Conservation (phyloP, 2,113 vertebrate genomes). For the Eonycteris spelaea region DNA sequence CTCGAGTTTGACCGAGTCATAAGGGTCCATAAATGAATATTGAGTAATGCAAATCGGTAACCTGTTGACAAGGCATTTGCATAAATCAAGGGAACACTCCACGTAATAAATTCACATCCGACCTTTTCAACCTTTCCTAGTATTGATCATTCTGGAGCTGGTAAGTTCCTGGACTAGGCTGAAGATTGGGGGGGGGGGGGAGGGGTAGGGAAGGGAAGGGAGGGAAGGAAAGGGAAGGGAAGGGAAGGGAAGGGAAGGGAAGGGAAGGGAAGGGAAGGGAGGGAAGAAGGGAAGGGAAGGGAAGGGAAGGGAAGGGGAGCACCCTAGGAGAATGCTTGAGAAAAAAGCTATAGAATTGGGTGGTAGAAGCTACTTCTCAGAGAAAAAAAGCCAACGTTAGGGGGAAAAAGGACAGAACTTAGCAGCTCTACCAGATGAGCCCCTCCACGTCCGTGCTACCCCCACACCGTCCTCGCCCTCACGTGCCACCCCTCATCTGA, state of each 20-base stretch:
- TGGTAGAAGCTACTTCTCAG: neutral
- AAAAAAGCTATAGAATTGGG: neutral
- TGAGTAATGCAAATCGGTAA: constrained; percentile 32
- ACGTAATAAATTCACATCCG: constrained; percentile 22
- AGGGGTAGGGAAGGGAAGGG: too few relatives aligned
- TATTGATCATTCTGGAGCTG: neutral
- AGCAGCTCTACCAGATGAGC: neutral
- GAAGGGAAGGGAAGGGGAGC: neutral
- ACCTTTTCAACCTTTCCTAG: constrained; percentile 13
- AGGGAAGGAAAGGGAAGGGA: too few relatives aligned
- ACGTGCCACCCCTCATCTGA: neutral
- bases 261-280: too few relatives aligned
- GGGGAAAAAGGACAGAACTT: neutral
- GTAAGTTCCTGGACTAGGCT: neutral
- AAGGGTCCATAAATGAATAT: constrained; percentile 3
- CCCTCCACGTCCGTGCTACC: neutral
- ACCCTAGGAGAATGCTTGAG: neutral
- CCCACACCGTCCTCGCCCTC: neutral
- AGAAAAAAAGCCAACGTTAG: neutral
- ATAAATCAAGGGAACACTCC: constrained; percentile 23
- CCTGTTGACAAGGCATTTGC: constrained; percentile 25
- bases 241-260: neutral
- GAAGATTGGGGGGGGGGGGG: neutral
- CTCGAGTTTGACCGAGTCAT: neutral
- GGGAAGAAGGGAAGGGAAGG: too few relatives aligned